These are phyloP conservation scores for Drosophila kuntzei DNA, from an alignment of 2,888 invertebrate species.

Conservation along the genomic window DNA sequence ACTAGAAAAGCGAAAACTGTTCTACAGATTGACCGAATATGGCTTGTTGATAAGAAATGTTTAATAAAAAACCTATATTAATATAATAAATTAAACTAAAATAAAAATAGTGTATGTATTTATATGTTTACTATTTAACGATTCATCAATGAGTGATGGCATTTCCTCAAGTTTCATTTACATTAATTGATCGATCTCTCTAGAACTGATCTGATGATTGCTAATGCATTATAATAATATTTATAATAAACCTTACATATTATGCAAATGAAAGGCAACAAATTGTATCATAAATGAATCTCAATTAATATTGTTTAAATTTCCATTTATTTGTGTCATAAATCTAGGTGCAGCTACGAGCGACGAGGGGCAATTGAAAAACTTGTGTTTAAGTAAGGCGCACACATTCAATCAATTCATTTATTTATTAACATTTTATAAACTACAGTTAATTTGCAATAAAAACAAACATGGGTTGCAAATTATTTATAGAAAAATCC, in stretches of 20 bases:
- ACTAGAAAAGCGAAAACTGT: not conserved
- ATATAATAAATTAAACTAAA: not conserved
- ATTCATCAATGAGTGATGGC: not conserved
- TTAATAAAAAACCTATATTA: not conserved
- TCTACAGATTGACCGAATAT: not conserved
- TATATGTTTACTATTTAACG: not conserved
- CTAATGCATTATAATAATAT: constrained; percentile 5
- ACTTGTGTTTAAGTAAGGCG: constrained; percentile 3
- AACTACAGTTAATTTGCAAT: constrained; percentile 50
- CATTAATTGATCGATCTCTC: not conserved
- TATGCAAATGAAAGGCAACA: constrained; percentile 18
- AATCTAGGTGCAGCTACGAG: constrained; percentile 45
- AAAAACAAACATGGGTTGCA: not conserved
- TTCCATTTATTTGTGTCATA: constrained; percentile 21
- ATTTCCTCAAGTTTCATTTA: constrained; percentile 3
- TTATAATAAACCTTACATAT: not conserved
- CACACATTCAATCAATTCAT: constrained; percentile 36
- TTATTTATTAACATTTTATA: constrained; percentile 57
- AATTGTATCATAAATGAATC: constrained; percentile 24
- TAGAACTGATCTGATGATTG: constrained; percentile 2
- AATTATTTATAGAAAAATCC: not conserved
- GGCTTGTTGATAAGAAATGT: not conserved
- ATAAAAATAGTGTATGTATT: not conserved
- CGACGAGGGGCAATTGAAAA: constrained; percentile 3
- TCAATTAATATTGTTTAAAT: constrained; percentile 28